Evolutionary conservation across 1,140 invertebrate species (phyloP), one percentile per base, ranked within the genome.

Genomic region (Triops longicaudatus): DNA sequence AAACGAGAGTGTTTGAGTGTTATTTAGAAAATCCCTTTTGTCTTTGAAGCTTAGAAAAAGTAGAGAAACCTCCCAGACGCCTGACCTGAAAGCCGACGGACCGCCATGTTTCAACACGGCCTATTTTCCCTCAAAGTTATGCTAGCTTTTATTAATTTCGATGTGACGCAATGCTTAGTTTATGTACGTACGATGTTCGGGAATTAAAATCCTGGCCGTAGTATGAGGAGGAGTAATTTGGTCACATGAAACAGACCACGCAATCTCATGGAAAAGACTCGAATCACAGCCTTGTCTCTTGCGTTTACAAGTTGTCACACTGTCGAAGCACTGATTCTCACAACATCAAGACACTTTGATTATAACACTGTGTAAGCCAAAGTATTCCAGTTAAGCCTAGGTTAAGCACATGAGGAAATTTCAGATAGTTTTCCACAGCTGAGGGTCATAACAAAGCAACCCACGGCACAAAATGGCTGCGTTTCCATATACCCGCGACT

Each of bases 361-460:
- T 22, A 0, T 22, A 17, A n/a, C 22, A 63, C 11, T 1, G 4
- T 63, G 17, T 22, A 63, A 14, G 3, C 22, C 6, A 63, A 63
- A 5, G 10, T 63, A 63, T 22, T 63, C 50, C 22, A 22, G 14
- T 63, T 63, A 63, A 63, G 6, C 17, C 50, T 6, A 63, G 17
- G 22, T 17, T 17, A n/a, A 12, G 22, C 50, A 63, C 50, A 6
- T 63, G 17, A 63, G 50, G 22, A 63, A 63, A 63, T 22, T 63
- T n/a, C 17, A 22, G 10, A 9, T 22, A 63, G 22, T 14, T 63
- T 63, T 63, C 14, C 50, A 63, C 50, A 63, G 50, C 50, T 63
- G 10, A 63, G 50, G 50, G 50, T 22, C 50, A 63, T 63, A 63
- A 63, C 50, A 63, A 63, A 63, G 50, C 50, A 63, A 63, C n/a